A percentile compares a stretch with the other conserved stretches of the same genome.
Conservation (phyloP, 1,140 invertebrate genomes). For the Heliconius eleuchia region DNA sequence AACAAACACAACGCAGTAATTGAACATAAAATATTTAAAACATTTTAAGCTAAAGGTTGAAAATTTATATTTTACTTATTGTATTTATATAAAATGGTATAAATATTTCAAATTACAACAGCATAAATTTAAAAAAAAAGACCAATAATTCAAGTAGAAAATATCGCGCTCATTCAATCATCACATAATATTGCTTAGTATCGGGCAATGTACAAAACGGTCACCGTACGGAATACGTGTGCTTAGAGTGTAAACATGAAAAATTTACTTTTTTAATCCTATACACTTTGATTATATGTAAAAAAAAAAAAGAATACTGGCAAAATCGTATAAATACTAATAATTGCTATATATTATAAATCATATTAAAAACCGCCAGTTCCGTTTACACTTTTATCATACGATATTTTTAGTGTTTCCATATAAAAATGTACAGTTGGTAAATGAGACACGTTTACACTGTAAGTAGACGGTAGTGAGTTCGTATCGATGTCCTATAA, state of each 20-base stretch:
- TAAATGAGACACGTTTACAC: constrained; percentile 8
- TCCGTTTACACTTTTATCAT: constrained; percentile 11
- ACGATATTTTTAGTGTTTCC: not conserved
- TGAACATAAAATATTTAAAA: constrained; percentile 31
- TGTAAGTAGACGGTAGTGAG: constrained; percentile 10
- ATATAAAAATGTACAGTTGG: not conserved
- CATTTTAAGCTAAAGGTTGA: constrained; percentile 14
- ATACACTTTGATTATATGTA: not conserved
- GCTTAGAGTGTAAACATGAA: not conserved
- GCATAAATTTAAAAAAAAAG: not conserved
- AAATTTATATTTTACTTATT: not conserved
- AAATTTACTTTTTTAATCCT: constrained; percentile 10
- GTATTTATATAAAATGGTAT: constrained; percentile 15
- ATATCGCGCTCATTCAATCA: constrained; percentile 26
- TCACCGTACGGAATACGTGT: constrained; percentile 39
- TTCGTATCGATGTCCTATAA: constrained; percentile 62
- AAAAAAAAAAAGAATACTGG: not conserved
- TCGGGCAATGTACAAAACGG: constrained; percentile 44
- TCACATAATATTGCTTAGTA: constrained; percentile 31
- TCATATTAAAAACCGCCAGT: not conserved
- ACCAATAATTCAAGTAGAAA: constrained; percentile 30
- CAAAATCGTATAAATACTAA: not conserved
- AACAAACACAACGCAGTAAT: constrained; percentile 8
- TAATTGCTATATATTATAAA: not conserved
- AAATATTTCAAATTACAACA: constrained; percentile 23